A percentile compares a stretch with the other conserved stretches of the same genome.
Conservation (phyloP, 2,797 vertebrate genomes). For the Liparis tanakae region DNA sequence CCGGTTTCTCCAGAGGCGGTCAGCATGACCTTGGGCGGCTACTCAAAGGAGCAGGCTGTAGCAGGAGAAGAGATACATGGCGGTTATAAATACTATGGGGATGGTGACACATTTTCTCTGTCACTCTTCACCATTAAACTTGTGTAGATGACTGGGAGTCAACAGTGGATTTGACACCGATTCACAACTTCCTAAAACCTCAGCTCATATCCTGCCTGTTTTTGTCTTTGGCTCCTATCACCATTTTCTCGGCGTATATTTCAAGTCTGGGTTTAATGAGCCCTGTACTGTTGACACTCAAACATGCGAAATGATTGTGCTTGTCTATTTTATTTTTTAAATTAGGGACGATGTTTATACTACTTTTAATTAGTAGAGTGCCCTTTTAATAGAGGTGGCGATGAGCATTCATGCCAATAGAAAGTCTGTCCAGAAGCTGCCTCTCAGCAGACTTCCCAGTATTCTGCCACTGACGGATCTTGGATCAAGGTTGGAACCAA, state of each 20-base stretch:
- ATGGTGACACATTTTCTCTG: neutral
- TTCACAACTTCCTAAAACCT: constrained; percentile 13
- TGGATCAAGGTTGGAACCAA: too few species aligned
- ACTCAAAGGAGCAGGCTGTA: constrained; percentile 45
- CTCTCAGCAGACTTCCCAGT: constrained; percentile 41
- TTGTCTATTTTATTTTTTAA: constrained; percentile 14
- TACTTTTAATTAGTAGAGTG: constrained; percentile 9
- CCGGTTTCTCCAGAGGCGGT: constrained; percentile 36
- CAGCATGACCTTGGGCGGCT: constrained; percentile 54
- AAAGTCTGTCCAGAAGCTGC: constrained; percentile 37
- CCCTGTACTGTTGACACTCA: constrained; percentile 5
- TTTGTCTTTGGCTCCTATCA: constrained; percentile 15
- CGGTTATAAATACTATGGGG: neutral
- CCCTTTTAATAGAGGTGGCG: constrained; percentile 19
- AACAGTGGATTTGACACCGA: constrained; percentile 15
- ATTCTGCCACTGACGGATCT: neutral
- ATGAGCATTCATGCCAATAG: constrained; percentile 34
- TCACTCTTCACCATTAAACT: constrained; percentile 3
- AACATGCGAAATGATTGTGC: constrained; percentile 7
- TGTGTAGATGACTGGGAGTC: constrained; percentile 4
- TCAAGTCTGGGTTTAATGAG: constrained; percentile 27
- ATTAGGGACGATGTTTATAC: neutral
- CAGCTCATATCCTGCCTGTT: constrained; percentile 18
- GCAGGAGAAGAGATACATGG: constrained; percentile 25
- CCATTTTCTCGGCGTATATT: constrained; percentile 28